Conservation (phyloP, 2,888 invertebrate species). For the Nymphalis urticae region DNA sequence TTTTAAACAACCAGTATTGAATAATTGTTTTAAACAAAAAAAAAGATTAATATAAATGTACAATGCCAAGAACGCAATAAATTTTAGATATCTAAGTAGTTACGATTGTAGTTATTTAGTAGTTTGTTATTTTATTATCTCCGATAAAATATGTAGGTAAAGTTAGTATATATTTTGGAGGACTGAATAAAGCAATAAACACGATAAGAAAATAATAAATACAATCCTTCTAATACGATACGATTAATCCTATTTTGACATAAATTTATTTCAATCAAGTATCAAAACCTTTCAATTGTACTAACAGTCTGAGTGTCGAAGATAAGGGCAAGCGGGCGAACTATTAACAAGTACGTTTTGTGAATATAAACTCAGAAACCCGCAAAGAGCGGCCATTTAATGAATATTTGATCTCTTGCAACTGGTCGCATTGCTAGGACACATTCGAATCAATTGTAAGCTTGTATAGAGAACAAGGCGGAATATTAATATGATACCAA, state of each 20-base stretch:
- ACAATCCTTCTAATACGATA: background rate
- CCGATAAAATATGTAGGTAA: too few relatives aligned
- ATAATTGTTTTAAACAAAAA: too few relatives aligned
- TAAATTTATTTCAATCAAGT: conserved; percentile 41
- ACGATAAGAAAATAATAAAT: background rate
- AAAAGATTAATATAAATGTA: too few relatives aligned
- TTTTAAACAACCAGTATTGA: too few relatives aligned
- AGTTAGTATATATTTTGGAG: too few relatives aligned
- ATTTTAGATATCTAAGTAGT: too few relatives aligned
- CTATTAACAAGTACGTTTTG: conserved; percentile 70
- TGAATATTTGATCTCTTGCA: conserved; percentile 71
- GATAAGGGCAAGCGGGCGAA: conserved; percentile 66
- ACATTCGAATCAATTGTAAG: conserved; percentile 66
- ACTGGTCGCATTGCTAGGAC: conserved; percentile 51
- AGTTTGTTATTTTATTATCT: too few relatives aligned
- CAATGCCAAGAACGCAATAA: too few relatives aligned
- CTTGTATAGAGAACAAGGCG: conserved; percentile 41
- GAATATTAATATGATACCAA: conserved; percentile 43
- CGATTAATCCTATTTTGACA: background rate
- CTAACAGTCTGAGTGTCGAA: conserved; percentile 64
- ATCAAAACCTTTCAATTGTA: conserved; percentile 50
- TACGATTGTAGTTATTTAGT: too few relatives aligned
- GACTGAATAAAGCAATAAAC: background rate
- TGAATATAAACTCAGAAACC: conserved; percentile 66
- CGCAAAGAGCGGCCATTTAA: conserved; percentile 60